Percentiles rank a stretch among this genome's conserved stretches.
These are phyloP conservation scores for Ptyas mucosa DNA, from an alignment of 2,113 vertebrate genomes.

Conservation along the genomic window DNA sequence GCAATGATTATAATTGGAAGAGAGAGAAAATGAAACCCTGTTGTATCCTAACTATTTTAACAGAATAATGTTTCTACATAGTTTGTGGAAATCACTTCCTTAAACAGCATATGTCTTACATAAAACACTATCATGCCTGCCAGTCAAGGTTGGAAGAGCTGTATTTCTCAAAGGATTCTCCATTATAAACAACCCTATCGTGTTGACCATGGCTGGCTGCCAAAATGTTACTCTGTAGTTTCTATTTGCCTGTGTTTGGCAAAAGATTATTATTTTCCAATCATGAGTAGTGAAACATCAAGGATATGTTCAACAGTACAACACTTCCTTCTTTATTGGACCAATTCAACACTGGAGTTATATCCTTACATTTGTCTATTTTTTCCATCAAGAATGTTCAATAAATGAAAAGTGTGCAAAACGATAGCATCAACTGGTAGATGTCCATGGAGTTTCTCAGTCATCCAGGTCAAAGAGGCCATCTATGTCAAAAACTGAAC, in stretches of 20 bases:
- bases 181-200: conserved; percentile 23
- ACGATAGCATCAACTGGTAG: not conserved
- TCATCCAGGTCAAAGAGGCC: no score
- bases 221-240: conserved; percentile 20
- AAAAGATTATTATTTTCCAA: not conserved
- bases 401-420: not conserved
- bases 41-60: conserved; percentile 22
- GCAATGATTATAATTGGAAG: not conserved
- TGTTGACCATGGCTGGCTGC: conserved; percentile 18
- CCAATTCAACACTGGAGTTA: not conserved
- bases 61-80: conserved; percentile 11
- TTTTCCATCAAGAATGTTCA: not conserved
- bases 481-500: no score
- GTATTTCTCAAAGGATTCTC: conserved; percentile 14
- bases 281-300: not conserved
- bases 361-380: no score
- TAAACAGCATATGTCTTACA: conserved; percentile 23
- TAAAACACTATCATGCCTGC: conserved; percentile 32
- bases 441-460: no score
- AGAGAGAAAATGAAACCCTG: not conserved
- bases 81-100: not conserved
- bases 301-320: not conserved
- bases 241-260: conserved; percentile 24
- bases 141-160: not conserved
- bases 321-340: not conserved